These are phyloP conservation scores for Cebus imitator DNA, from an alignment of 2,113 vertebrate genomes.

Conservation along the genomic window DNA sequence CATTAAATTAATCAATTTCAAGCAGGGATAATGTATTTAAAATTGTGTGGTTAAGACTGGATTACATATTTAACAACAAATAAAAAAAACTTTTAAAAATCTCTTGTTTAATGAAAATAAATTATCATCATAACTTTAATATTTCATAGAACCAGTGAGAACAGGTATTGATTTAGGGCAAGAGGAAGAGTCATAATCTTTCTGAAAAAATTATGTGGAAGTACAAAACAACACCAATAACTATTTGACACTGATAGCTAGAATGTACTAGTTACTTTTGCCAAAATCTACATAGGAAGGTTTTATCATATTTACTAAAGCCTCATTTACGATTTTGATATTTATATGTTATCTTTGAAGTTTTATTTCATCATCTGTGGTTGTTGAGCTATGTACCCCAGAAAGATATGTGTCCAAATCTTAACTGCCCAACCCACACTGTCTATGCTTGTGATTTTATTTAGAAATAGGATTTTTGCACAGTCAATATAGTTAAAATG, in stretches of 20 bases:
- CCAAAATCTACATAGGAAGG: background rate
- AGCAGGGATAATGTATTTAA: background rate
- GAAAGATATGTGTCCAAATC: background rate
- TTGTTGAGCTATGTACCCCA: background rate
- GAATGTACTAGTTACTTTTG: background rate
- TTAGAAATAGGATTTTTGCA: background rate
- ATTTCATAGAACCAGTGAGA: background rate
- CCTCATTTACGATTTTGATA: background rate
- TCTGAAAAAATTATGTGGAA: background rate
- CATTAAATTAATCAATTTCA: background rate
- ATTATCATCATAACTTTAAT: background rate
- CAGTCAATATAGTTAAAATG: background rate
- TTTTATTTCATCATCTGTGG: background rate
- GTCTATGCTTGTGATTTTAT: background rate
- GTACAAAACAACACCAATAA: background rate
- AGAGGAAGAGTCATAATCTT: background rate
- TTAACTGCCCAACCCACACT: rapidly evolving
- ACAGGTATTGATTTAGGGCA: background rate
- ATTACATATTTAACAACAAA: too few relatives aligned
- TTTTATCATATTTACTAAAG: background rate
- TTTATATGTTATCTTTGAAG: background rate
- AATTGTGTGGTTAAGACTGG: background rate
- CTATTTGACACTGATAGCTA: background rate
- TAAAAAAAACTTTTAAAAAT: background rate
- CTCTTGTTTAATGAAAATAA: background rate